Evolutionary conservation across 2,113 vertebrate species (phyloP).

Genomic region (Cygnus atratus): DNA sequence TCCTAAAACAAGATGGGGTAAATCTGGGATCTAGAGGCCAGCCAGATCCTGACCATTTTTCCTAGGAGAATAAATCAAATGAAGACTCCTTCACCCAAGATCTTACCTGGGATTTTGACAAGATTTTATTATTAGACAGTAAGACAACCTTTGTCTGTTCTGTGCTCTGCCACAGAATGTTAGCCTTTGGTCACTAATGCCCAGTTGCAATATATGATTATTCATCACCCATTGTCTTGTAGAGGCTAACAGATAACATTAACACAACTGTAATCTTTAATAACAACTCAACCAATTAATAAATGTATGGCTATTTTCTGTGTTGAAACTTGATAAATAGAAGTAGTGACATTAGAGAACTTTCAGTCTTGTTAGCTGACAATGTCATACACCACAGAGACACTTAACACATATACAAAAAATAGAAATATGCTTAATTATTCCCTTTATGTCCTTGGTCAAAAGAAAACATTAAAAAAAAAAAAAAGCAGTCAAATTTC

Average conservation of each 20-base stretch:
- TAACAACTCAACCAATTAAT: background rate
- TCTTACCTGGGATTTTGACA: background rate
- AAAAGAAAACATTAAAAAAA: background rate
- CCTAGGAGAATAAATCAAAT: background rate
- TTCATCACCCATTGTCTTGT: background rate
- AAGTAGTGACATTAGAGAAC: background rate
- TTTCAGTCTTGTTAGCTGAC: background rate
- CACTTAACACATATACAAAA: background rate
- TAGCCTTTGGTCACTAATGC: background rate
- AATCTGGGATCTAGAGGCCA: background rate
- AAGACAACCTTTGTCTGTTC: background rate
- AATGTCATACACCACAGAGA: background rate
- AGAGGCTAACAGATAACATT: background rate
- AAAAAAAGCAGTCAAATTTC: rapidly evolving
- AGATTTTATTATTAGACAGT: background rate
- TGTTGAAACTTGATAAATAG: background rate
- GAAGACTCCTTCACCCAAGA: background rate
- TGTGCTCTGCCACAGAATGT: background rate
- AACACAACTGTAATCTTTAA: background rate
- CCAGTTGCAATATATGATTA: background rate
- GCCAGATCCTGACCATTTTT: background rate
- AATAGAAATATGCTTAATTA: background rate
- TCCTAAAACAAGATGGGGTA: background rate
- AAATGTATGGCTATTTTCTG: background rate
- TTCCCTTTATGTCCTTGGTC: background rate